Evolutionary conservation across 2,888 invertebrate species (phyloP), one percentile per base, ranked within the genome.

Genomic region (Pyrocoelia pectoralis): DNA sequence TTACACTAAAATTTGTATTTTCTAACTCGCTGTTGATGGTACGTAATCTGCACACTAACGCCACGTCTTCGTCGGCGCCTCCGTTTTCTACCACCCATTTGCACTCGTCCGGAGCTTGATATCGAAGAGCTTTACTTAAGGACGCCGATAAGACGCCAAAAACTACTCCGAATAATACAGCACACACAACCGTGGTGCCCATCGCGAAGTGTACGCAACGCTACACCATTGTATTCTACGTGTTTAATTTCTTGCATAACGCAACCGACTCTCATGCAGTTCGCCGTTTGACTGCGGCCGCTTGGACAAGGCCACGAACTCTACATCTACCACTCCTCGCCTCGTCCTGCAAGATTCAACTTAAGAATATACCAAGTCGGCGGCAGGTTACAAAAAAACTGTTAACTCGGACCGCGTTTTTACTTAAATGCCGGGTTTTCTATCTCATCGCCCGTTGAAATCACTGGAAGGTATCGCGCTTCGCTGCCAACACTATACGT

Each of bases 21-120:
- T 92, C 91, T 77, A 91, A 82, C 83, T 92, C 91, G 81, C 91
- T 91, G 83, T 91, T 91, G 81, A 92, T 91, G 75, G 92, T 91
- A 72, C 90, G 85, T 68, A 92, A 81, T 69, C 89, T 84, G 77
- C 92, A 92, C 73, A 90, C 89, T 68, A 92, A 84, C 17, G 91
- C 89, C 52, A 91, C 91, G 73, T 86, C 86, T 76, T 85, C 84
- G 71, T 86, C 86, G 74, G 86, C 85, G 68, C 87, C 85, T 73
- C 86, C 88, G 75, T 88, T 88, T 68, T 86, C 85, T 76, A 89
- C 88, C 68, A 89, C 87, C 91, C 91, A 91, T 75, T 90, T 89
- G 83, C 92, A 92, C 81, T 92, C 91, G 81, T 91, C 91, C 70
- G 91, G 92, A 73, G 91, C 91, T 78, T 91, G 90, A 81, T 92